phyloP scores from a whole-genome alignment of 2,888 invertebrate genomes.

The Apoda limacodes region DNA sequence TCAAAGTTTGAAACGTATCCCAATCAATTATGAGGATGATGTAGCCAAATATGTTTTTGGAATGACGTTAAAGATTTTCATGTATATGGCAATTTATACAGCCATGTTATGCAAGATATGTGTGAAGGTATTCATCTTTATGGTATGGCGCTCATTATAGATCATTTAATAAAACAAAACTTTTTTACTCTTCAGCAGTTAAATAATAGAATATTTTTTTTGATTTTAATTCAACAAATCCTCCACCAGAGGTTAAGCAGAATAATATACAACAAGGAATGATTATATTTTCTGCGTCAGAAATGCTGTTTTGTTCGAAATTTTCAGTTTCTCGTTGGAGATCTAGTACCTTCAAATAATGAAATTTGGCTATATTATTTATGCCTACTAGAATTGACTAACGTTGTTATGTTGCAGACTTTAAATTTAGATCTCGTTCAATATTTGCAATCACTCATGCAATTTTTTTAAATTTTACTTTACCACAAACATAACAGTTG shows the following conservation, averaged over 20 bases:
- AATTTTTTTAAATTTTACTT: too few species aligned
- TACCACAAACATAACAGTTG: too few species aligned
- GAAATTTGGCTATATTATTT: slow-evolving; percentile 2
- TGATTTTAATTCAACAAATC: slow-evolving; percentile 3
- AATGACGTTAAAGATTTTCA: slow-evolving; percentile 1
- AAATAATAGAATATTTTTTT: slow-evolving; percentile 5
- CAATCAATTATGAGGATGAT: background rate
- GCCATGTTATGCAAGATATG: slow-evolving; percentile 6
- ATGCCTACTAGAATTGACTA: slow-evolving; percentile 1
- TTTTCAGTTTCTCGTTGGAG: slow-evolving; percentile 6
- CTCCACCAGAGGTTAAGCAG: slow-evolving; percentile 5
- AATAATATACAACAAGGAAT: slow-evolving; percentile 2
- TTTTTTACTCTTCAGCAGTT: background rate
- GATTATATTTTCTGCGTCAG: slow-evolving; percentile 5
- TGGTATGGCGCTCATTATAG: background rate
- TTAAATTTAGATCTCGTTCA: background rate
- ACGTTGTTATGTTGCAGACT: slow-evolving; percentile 4
- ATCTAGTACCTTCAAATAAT: slow-evolving; percentile 1
- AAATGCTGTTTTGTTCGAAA: slow-evolving; percentile 6
- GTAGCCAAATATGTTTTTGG: slow-evolving; percentile 1
- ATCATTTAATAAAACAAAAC: background rate
- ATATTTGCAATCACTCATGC: too few species aligned
- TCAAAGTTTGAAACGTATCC: background rate
- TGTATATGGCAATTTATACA: background rate
- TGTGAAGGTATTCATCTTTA: slow-evolving; percentile 5